Evolutionary conservation across 2,888 invertebrate species (phyloP).

Genomic region (Ellobium chinense): DNA sequence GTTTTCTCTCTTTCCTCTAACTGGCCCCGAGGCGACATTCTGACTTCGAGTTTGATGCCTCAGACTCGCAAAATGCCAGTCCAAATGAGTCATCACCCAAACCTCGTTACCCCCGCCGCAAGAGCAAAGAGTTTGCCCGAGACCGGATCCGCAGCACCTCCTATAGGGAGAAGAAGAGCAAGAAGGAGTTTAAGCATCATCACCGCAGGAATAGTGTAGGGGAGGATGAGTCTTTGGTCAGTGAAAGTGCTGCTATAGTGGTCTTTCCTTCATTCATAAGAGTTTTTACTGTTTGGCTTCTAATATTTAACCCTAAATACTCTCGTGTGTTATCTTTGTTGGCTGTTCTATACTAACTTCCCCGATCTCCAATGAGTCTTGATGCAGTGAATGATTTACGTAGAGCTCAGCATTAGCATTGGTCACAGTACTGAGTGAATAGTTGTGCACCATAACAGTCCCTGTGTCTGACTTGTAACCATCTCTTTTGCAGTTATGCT

Average conservation of each 20-base stretch:
- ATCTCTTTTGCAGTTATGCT: too few species aligned
- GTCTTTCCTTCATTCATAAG: too few species aligned
- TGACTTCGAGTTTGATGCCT: slow-evolving; percentile 34
- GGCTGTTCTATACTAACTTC: too few species aligned
- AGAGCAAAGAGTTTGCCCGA: slow-evolving; percentile 52
- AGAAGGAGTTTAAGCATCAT: slow-evolving; percentile 80
- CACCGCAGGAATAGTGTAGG: slow-evolving; percentile 75
- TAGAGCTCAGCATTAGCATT: too few species aligned
- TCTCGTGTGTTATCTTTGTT: too few species aligned
- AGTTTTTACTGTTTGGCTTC: too few species aligned
- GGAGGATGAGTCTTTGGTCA: slow-evolving; percentile 64
- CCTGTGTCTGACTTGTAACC: too few species aligned
- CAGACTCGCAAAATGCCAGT: slow-evolving; percentile 42
- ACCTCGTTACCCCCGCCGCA: slow-evolving; percentile 31
- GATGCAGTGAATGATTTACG: too few species aligned
- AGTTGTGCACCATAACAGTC: too few species aligned
- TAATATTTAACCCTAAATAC: too few species aligned
- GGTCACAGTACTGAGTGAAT: too few species aligned
- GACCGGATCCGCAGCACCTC: slow-evolving; percentile 67
- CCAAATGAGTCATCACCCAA: slow-evolving; percentile 47
- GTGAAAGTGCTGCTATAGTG: slow-evolving; percentile 23
- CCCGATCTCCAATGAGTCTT: too few species aligned
- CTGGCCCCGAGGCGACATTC: slow-evolving; percentile 25
- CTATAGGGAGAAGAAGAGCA: slow-evolving; percentile 70
- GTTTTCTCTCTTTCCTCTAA: slow-evolving; percentile 23